These are phyloP conservation scores for Cheilosia vulpina DNA, from an alignment of 2,888 invertebrate species.

Conservation along the genomic window DNA sequence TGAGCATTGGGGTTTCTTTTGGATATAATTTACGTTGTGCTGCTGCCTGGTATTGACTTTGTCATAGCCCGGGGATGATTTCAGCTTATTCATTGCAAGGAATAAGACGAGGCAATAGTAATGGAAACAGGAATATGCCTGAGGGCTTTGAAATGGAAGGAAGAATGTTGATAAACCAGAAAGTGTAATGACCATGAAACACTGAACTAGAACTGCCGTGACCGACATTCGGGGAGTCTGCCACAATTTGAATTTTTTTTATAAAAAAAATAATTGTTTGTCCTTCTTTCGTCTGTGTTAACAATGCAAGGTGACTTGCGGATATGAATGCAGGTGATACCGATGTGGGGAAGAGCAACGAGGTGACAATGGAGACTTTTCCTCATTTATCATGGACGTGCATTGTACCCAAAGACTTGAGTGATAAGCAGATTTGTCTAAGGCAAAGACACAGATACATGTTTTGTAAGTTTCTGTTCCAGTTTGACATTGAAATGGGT, in stretches of 20 bases:
- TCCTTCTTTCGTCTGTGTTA: neutral
- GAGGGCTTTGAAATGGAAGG: slow-evolving; percentile 9
- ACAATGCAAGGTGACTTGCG: slow-evolving; percentile 39
- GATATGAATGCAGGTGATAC: neutral
- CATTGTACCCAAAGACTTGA: slow-evolving; percentile 10
- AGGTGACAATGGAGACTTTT: slow-evolving; percentile 21
- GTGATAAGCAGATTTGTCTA: slow-evolving; percentile 19
- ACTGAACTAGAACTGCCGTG: slow-evolving; percentile 65
- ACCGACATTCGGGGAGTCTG: slow-evolving; percentile 35
- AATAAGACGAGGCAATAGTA: slow-evolving; percentile 19
- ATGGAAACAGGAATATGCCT: slow-evolving; percentile 36
- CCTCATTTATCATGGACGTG: slow-evolving; percentile 6
- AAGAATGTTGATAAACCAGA: slow-evolving; percentile 19
- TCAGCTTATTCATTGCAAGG: slow-evolving; percentile 30
- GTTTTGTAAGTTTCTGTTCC: neutral
- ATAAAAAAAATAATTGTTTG: neutral
- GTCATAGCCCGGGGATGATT: slow-evolving; percentile 2
- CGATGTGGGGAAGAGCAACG: neutral
- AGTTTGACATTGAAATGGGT: slow-evolving; percentile 24
- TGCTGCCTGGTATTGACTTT: slow-evolving; percentile 11
- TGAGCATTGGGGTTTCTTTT: neutral
- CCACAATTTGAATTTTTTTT: slow-evolving; percentile 1
- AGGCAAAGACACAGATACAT: neutral
- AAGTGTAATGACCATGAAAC: slow-evolving; percentile 54
- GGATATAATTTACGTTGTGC: slow-evolving; percentile 21